Evolutionary conservation across 2,888 invertebrate species (phyloP).

Genomic region (Eupithecia exiguata): DNA sequence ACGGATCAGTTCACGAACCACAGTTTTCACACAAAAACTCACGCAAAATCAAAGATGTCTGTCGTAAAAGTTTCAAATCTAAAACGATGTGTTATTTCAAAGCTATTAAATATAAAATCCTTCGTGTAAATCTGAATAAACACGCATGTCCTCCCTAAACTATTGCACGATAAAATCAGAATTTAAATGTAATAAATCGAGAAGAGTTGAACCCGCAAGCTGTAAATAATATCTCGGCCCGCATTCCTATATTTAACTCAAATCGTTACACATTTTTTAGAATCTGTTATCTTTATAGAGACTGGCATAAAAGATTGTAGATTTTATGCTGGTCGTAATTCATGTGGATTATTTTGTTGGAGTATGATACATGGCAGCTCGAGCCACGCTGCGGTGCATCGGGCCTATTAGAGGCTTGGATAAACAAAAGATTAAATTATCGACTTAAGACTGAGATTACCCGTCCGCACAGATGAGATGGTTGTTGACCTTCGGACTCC

Average conservation of each 20-base stretch:
- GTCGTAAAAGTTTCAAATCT: conserved; percentile 1
- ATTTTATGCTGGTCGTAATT: conserved; percentile 68
- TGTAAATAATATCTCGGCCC: conserved; percentile 23
- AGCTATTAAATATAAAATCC: conserved; percentile 11
- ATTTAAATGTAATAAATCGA: conserved; percentile 25
- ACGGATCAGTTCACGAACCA: background rate
- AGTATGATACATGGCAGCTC: conserved; percentile 77
- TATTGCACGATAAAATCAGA: conserved; percentile 23
- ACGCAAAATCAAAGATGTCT: background rate
- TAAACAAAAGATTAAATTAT: conserved; percentile 83
- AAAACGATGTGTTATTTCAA: conserved; percentile 13
- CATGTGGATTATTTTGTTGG: conserved; percentile 79
- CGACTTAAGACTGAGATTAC: conserved; percentile 79
- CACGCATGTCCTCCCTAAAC: conserved; percentile 19
- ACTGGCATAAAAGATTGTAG: conserved; percentile 59
- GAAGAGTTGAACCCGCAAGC: conserved; percentile 19
- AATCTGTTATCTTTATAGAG: conserved; percentile 46
- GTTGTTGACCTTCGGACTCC: conserved; percentile 77
- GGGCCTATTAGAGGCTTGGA: conserved; percentile 79
- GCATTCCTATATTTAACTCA: conserved; percentile 37
- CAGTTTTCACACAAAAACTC: background rate
- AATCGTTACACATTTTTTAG: conserved; percentile 43
- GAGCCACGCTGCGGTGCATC: conserved; percentile 69
- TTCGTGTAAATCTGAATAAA: conserved; percentile 13
- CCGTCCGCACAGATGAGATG: conserved; percentile 80